phyloP scores from a whole-genome alignment of 2,797 vertebrate species.

The Chelon auratus region DNA sequence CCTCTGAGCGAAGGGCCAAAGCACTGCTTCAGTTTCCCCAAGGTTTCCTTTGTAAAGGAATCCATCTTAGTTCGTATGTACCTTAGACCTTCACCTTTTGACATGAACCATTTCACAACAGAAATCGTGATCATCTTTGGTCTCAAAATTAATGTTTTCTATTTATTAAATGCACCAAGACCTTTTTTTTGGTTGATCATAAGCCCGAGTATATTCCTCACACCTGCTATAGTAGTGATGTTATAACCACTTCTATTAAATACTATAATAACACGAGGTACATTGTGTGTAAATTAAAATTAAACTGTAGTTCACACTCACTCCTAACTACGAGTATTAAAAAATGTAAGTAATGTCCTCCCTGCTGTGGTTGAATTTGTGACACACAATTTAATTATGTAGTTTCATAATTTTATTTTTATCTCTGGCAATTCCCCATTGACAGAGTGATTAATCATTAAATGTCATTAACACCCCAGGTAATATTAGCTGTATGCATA shows the following conservation, averaged over 20 bases:
- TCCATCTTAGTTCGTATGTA: slow-evolving; percentile 10
- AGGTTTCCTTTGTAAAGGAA: slow-evolving; percentile 4
- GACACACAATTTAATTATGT: background rate
- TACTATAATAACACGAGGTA: slow-evolving; percentile 9
- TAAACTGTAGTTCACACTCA: background rate
- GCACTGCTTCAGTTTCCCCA: background rate
- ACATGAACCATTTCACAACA: slow-evolving; percentile 7
- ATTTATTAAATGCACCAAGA: slow-evolving; percentile 11
- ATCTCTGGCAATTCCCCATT: slow-evolving; percentile 20
- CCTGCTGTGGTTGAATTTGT: background rate
- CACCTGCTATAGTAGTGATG: background rate
- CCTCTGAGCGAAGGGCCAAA: background rate
- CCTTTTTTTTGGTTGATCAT: slow-evolving; percentile 14
- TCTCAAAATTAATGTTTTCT: background rate
- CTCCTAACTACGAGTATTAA: background rate
- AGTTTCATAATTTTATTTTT: background rate
- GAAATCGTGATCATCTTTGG: slow-evolving; percentile 4
- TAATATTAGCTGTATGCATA: slow-evolving; percentile 32
- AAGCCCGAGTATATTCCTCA: slow-evolving; percentile 3
- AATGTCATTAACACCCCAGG: slow-evolving; percentile 42
- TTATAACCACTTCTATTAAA: slow-evolving; percentile 9
- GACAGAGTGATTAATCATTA: slow-evolving; percentile 47
- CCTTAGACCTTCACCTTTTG: slow-evolving; percentile 33
- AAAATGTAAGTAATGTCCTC: slow-evolving; percentile 2
- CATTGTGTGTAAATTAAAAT: slow-evolving; percentile 11